Conservation (phyloP, 1,140 invertebrate species). For the Pseudomyrmex gracilis region DNA sequence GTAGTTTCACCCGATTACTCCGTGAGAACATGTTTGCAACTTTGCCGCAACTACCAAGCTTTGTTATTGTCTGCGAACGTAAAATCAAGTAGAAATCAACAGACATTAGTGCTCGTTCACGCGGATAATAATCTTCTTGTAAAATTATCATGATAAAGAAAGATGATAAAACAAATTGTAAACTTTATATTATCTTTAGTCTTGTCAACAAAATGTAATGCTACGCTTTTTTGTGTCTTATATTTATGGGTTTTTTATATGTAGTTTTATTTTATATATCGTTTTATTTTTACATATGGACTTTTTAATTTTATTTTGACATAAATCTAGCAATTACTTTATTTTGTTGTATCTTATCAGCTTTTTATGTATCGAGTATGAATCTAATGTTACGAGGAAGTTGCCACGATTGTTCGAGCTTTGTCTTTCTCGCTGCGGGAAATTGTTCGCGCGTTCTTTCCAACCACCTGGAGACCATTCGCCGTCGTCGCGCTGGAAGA, state of each 20-base stretch:
- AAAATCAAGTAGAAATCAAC: slow-evolving; percentile 52
- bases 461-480: slow-evolving; percentile 29
- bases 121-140: slow-evolving; percentile 37
- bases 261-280: not conserved
- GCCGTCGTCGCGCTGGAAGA: not conserved
- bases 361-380: slow-evolving; percentile 10
- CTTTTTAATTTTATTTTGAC: slow-evolving; percentile 3
- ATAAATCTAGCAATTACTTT: slow-evolving; percentile 9
- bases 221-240: not conserved
- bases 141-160: not conserved
- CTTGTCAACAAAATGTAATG: not conserved
- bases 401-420: not conserved
- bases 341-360: slow-evolving; percentile 14
- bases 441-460: slow-evolving; percentile 3
- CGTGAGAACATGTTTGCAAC: slow-evolving; percentile 63
- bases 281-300: not conserved
- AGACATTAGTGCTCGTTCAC: slow-evolving; percentile 25
- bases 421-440: slow-evolving; percentile 24
- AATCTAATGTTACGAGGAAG: slow-evolving; percentile 33
- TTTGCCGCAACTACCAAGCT: slow-evolving; percentile 43
- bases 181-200: not conserved
- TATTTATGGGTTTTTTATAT: not conserved
- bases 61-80: slow-evolving; percentile 49
- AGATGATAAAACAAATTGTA: not conserved
- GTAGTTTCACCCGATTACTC: slow-evolving; percentile 51